Evolutionary conservation across 2,888 invertebrate genomes (phyloP).

Genomic region (Zhuqinia jingwanae): DNA sequence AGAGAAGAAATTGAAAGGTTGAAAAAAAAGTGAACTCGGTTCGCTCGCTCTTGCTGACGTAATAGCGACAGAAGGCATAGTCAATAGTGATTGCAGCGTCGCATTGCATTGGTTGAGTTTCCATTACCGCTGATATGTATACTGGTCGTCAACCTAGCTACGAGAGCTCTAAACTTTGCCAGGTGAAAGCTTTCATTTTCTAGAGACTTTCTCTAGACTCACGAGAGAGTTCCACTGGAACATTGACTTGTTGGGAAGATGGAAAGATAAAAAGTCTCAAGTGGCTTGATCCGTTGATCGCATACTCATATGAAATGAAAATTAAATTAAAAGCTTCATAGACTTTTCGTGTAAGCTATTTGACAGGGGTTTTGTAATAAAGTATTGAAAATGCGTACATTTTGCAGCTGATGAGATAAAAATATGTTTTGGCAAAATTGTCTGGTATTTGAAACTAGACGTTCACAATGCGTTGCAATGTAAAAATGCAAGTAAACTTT

Average conservation of each 20-base stretch:
- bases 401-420: no score
- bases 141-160: slow-evolving; percentile 24
- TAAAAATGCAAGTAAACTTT: no score
- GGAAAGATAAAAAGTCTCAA: neutral
- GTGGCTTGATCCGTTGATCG: neutral
- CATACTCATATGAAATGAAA: neutral
- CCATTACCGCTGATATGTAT: neutral
- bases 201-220: slow-evolving; percentile 24
- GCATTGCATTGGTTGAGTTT: neutral
- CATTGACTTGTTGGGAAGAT: neutral
- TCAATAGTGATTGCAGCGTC: neutral
- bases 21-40: neutral
- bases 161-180: neutral
- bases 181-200: slow-evolving; percentile 33
- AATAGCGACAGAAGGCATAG: neutral
- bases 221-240: slow-evolving; percentile 45
- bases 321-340: neutral
- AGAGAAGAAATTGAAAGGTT: neutral
- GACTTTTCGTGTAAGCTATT: no score
- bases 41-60: neutral
- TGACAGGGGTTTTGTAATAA: no score
- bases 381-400: no score
- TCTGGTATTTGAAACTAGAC: no score
- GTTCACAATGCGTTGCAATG: no score
- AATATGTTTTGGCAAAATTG: no score